Percentiles rank a stretch among this genome's conserved stretches.
phyloP scores from a whole-genome alignment of 1,140 invertebrate species.

The Papilio polytes region DNA sequence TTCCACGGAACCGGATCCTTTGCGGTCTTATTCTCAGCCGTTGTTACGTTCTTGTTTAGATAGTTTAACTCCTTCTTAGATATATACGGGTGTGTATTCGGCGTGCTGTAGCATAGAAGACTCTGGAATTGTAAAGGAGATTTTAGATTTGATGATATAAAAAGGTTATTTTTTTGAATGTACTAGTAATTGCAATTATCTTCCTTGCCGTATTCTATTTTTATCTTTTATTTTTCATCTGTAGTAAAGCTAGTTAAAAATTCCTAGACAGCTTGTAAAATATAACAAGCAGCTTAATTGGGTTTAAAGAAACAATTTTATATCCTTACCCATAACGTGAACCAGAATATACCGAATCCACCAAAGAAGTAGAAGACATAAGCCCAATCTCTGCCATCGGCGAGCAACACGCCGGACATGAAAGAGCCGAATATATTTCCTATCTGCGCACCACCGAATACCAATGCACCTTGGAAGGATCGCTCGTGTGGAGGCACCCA shows the following conservation, averaged over 20 bases:
- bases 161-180: neutral
- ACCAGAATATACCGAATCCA: slow-evolving; percentile 89
- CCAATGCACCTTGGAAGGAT: slow-evolving; percentile 88
- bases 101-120: slow-evolving; percentile 90
- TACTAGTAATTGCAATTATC: neutral
- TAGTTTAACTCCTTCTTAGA: slow-evolving; percentile 91
- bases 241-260: no score
- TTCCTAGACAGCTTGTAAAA: no score
- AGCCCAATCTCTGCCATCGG: slow-evolving; percentile 88
- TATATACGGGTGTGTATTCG: slow-evolving; percentile 93
- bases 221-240: no score
- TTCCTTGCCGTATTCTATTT: neutral
- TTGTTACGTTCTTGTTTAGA: slow-evolving; percentile 86
- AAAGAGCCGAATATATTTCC: slow-evolving; percentile 90
- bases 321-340: slow-evolving; percentile 85
- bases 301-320: slow-evolving; percentile 51
- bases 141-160: slow-evolving; percentile 3
- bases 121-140: slow-evolving; percentile 68
- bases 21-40: slow-evolving; percentile 75
- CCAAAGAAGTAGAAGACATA: slow-evolving; percentile 94
- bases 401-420: slow-evolving; percentile 87
- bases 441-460: slow-evolving; percentile 88
- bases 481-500: slow-evolving; percentile 90
- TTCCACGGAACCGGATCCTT: slow-evolving; percentile 88
- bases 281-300: neutral